A percentile compares a stretch with the other conserved stretches of the same genome.
phyloP scores from a whole-genome alignment of 2,113 vertebrate species.

The Etheostoma cragini region DNA sequence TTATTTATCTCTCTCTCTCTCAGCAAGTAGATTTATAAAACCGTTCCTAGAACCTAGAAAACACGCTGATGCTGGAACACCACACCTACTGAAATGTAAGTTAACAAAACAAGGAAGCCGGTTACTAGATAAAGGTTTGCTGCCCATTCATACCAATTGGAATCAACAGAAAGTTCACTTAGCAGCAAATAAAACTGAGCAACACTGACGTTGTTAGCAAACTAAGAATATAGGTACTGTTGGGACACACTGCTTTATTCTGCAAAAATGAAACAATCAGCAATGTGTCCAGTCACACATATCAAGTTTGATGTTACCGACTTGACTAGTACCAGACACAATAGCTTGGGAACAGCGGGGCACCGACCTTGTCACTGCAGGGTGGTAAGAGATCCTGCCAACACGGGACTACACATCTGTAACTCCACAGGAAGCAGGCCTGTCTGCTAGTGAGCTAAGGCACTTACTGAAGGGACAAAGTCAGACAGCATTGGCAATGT shows the following conservation, averaged over 20 bases:
- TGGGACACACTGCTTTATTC: not conserved
- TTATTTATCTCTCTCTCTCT: not conserved
- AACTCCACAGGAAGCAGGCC: constrained; percentile 38
- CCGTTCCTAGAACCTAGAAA: not conserved
- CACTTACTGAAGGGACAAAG: constrained; percentile 13
- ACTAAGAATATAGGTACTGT: not conserved
- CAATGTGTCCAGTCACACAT: constrained; percentile 1
- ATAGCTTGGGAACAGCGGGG: constrained; percentile 17
- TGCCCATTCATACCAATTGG: not conserved
- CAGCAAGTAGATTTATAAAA: not conserved
- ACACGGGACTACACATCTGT: constrained; percentile 54
- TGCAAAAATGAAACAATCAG: constrained; percentile 5
- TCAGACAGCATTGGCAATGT: constrained; percentile 20
- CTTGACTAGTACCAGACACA: constrained; percentile 32
- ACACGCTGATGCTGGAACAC: not conserved
- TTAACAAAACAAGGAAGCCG: not conserved
- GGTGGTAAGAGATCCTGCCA: constrained; percentile 28
- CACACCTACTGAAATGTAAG: not conserved
- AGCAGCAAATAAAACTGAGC: not conserved
- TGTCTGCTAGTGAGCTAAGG: constrained; percentile 47
- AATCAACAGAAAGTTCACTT: constrained; percentile 2
- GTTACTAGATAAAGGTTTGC: not conserved
- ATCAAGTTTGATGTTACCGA: constrained; percentile 24
- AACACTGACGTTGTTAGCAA: not conserved
- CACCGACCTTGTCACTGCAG: constrained; percentile 50